A percentile compares a stretch with the other conserved stretches of the same genome.
These are phyloP conservation scores for Craterocephalus amniculus DNA, from an alignment of 2,797 vertebrate genomes.

Conservation along the genomic window DNA sequence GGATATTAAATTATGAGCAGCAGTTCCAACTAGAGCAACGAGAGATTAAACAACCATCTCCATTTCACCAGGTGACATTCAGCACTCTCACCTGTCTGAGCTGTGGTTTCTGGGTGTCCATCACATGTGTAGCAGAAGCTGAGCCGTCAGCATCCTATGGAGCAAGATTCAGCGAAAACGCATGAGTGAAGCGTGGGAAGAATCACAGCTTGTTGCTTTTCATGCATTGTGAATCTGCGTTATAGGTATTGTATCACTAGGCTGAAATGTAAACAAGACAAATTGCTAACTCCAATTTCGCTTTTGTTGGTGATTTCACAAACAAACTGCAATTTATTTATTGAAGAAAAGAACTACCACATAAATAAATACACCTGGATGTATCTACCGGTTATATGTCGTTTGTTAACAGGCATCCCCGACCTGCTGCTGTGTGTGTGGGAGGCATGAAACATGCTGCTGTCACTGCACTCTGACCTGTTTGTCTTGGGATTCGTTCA, in stretches of 20 bases:
- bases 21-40: neutral
- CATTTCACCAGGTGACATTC: neutral
- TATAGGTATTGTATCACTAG: too few relatives aligned
- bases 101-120: neutral
- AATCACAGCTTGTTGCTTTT: neutral
- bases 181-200: neutral
- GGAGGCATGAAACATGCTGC: too few relatives aligned
- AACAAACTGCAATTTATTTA: too few relatives aligned
- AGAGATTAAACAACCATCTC: neutral
- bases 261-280: too few relatives aligned
- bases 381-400: too few relatives aligned
- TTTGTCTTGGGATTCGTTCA: neutral
- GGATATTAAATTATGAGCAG: too few relatives aligned
- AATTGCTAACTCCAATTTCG: too few relatives aligned
- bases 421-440: too few relatives aligned
- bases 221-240: neutral
- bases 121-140: slow-evolving; percentile 15
- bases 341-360: too few relatives aligned
- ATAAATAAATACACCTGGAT: too few relatives aligned
- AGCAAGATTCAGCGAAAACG: neutral
- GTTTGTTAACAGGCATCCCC: too few relatives aligned
- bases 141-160: slow-evolving; percentile 27
- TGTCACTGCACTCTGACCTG: neutral
- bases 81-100: slow-evolving; percentile 33
- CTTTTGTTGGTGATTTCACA: neutral